Evolutionary conservation across 2,797 vertebrate species (phyloP), one percentile per base, ranked within the genome.

Genomic region (Podarcis lilfordi): DNA sequence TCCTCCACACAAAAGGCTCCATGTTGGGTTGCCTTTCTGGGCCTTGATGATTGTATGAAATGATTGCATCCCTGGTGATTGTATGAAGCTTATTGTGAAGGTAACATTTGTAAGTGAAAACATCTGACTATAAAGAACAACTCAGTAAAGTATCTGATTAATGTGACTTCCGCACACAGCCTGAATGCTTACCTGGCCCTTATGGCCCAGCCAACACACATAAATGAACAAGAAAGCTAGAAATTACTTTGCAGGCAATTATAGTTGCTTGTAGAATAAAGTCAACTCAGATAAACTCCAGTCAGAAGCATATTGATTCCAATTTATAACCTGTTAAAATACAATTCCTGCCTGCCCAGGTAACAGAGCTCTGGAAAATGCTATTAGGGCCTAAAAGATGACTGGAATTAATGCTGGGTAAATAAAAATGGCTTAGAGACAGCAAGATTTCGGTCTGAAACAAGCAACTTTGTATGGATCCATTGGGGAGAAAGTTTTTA

Each of bases 311-410:
- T 88, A 91, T 77, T 71, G 86, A 92, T 93, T 91, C 69, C 89
- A 82, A 92, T 80, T 93, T 90, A 92, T n/a, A 94, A 90, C 89
- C 87, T 64, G 86, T 80, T 77, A 86, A 92, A 90, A 82, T 68
- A 71, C 71, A 88, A 90, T 40, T 78, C 66, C 37, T 27, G 64
- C 21, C 32, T 89, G 25, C 45, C 64, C 45, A 59, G 71, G 75
- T 64, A 86, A 87, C 85, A 37, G 27, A 59, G 88, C 68, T 75
- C 85, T 83, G 55, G 86, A 82, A 92, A 93, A 91, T 81, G 69
- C 11, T 55, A 82, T 86, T 66, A 82, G 81, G 45, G 77, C 69
- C 68, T 29, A 82, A 81, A 92, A 89, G 23, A 68, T 84, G 82
- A 75, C 21, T 61, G 87, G 82, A 92, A 90, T 92, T 86, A 90